A percentile compares a stretch with the other conserved stretches of the same genome.
phyloP scores from a whole-genome alignment of 1,140 invertebrate species.

The Oncopeltus fasciatus region DNA sequence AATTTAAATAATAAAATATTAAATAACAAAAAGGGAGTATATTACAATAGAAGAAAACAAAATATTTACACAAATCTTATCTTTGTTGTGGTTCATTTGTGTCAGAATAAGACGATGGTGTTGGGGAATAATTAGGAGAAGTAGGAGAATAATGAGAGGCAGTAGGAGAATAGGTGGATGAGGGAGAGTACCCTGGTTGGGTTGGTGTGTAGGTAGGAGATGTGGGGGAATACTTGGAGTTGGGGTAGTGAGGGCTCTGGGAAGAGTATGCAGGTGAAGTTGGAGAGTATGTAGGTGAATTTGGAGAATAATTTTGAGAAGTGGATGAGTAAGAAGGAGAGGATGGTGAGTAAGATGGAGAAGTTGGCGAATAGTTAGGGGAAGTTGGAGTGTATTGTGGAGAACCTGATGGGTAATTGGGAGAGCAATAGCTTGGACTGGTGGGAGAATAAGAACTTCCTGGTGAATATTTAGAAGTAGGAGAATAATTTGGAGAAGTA shows the following conservation, averaged over 20 bases:
- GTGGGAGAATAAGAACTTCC: too few species aligned
- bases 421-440: too few species aligned
- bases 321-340: conserved; percentile 44
- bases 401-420: conserved; percentile 58
- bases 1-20: too few species aligned
- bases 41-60: too few species aligned
- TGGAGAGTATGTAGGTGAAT: too few species aligned
- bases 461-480: conserved; percentile 39
- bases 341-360: conserved; percentile 61
- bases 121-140: conserved; percentile 54
- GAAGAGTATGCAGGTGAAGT: conserved; percentile 56
- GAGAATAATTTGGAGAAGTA: conserved; percentile 39
- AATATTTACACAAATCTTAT: conserved; percentile 5
- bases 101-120: conserved; percentile 41
- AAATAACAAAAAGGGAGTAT: too few species aligned
- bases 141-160: conserved; percentile 57
- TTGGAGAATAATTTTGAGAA: conserved; percentile 54
- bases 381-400: conserved; percentile 56
- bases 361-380: conserved; percentile 61
- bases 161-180: conserved; percentile 59
- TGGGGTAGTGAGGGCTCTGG: conserved; percentile 43
- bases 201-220: conserved; percentile 66
- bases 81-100: neutral
- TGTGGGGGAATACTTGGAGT: too few species aligned
- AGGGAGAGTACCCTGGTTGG: conserved; percentile 52